phyloP scores from a whole-genome alignment of 2,888 invertebrate species.

The Hypercompe scribonia region DNA sequence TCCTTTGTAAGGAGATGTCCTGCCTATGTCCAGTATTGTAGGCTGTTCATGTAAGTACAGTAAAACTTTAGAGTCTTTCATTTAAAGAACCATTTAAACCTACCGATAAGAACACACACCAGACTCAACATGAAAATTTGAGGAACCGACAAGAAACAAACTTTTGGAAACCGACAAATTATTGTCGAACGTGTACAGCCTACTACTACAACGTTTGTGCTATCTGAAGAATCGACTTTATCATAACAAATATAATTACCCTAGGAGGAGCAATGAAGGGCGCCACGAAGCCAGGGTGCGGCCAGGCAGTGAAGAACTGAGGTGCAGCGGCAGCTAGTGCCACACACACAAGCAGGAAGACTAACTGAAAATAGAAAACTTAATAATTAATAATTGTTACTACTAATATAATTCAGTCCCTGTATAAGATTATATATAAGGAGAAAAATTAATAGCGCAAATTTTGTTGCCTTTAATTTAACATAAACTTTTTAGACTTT shows the following conservation, averaged over 20 bases:
- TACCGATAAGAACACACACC: too few species aligned
- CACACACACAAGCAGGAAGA: conserved; percentile 77
- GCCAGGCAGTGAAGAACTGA: conserved; percentile 64
- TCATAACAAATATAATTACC: conserved; percentile 53
- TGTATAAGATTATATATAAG: not conserved
- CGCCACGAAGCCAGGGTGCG: conserved; percentile 52
- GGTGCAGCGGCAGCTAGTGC: conserved; percentile 79
- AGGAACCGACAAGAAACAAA: too few species aligned
- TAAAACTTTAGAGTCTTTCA: not conserved
- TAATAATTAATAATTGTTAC: too few species aligned
- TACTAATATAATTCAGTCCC: not conserved
- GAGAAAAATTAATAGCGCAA: not conserved
- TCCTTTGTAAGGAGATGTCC: too few species aligned
- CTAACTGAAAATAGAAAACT: conserved; percentile 58
- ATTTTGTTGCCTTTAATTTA: not conserved
- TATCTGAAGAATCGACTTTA: not conserved
- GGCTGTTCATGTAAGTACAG: too few species aligned
- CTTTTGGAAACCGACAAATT: too few species aligned
- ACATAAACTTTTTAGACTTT: too few species aligned
- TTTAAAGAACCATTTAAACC: too few species aligned
- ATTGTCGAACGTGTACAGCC: not conserved
- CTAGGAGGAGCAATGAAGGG: conserved; percentile 53
- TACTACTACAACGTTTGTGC: not conserved
- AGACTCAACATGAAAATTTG: too few species aligned
- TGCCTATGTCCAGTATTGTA: too few species aligned